phyloP scores from a whole-genome alignment of 2,888 invertebrate genomes.

The Phasia obesa region DNA sequence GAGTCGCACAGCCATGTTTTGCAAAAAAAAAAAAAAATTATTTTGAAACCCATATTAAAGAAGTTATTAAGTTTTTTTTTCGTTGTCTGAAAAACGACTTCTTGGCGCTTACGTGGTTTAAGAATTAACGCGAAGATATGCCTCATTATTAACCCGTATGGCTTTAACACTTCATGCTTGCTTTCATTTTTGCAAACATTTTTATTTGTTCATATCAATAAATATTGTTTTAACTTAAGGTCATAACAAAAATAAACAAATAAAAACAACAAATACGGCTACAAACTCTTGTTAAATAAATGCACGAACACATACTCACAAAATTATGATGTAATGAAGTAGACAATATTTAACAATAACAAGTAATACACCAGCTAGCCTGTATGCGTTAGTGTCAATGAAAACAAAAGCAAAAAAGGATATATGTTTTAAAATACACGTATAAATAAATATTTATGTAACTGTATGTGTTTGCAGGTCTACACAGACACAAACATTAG shows the following conservation, averaged over 20 bases:
- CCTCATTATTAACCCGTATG: conserved; percentile 25
- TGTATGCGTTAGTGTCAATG: conserved; percentile 42
- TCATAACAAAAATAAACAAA: conserved; percentile 50
- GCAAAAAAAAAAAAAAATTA: too few relatives aligned
- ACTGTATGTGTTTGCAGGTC: conserved; percentile 2
- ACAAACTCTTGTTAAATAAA: not conserved
- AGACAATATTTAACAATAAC: conserved; percentile 48
- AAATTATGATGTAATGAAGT: conserved; percentile 36
- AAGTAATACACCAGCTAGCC: conserved; percentile 6
- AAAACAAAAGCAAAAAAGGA: conserved; percentile 48
- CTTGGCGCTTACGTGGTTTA: too few relatives aligned
- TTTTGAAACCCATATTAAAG: too few relatives aligned
- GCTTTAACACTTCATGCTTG: conserved; percentile 17
- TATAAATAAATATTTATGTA: conserved; percentile 39
- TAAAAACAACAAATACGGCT: conserved; percentile 40
- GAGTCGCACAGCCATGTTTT: too few relatives aligned
- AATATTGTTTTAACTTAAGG: conserved; percentile 65
- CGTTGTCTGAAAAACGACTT: too few relatives aligned
- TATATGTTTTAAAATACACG: not conserved
- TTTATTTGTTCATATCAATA: conserved; percentile 50
- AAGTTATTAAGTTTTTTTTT: too few relatives aligned
- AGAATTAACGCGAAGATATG: conserved; percentile 16
- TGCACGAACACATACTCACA: not conserved
- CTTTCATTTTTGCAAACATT: conserved; percentile 17
- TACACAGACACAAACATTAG: conserved; percentile 9